Percentiles rank a stretch among this genome's conserved stretches.
Evolutionary conservation across 1,140 invertebrate genomes (phyloP).

Genomic region (Aphelenchoides besseyi): DNA sequence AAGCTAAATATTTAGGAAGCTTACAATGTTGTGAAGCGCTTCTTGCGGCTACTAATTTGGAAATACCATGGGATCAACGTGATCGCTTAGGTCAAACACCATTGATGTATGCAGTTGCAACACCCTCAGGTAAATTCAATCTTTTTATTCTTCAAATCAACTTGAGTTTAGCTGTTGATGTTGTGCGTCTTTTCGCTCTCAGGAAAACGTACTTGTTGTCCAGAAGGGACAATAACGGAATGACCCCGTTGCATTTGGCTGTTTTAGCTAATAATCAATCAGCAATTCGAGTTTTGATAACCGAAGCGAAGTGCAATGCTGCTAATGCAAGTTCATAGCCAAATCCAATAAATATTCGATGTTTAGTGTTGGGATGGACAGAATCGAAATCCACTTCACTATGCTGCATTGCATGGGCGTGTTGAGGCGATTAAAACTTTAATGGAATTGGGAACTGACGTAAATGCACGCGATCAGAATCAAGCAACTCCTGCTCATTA

Average conservation of each 20-base stretch:
- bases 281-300: conserved; percentile 31
- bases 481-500: conserved; percentile 47
- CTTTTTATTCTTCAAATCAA: conserved; percentile 18
- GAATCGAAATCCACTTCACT: conserved; percentile 41
- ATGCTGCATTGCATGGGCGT: conserved; percentile 37
- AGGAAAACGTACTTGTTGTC: conserved; percentile 36
- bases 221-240: conserved; percentile 34
- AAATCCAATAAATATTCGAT: no score
- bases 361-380: conserved; percentile 42
- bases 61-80: conserved; percentile 36
- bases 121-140: background rate
- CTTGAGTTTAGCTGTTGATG: conserved; percentile 34
- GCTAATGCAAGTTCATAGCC: background rate
- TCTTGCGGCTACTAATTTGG: conserved; percentile 29
- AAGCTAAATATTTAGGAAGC: background rate
- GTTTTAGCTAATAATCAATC: conserved; percentile 37
- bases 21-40: conserved; percentile 29
- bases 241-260: conserved; percentile 44
- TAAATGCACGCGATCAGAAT: conserved; percentile 20
- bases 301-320: conserved; percentile 2
- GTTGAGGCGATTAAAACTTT: conserved; percentile 24
- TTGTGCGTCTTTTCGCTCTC: conserved; percentile 33
- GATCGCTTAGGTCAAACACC: conserved; percentile 43
- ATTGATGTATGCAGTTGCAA: conserved; percentile 38
- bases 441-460: conserved; percentile 35